These are phyloP conservation scores for Scaeva pyrastri DNA, from an alignment of 2,888 invertebrate genomes.

Conservation along the genomic window DNA sequence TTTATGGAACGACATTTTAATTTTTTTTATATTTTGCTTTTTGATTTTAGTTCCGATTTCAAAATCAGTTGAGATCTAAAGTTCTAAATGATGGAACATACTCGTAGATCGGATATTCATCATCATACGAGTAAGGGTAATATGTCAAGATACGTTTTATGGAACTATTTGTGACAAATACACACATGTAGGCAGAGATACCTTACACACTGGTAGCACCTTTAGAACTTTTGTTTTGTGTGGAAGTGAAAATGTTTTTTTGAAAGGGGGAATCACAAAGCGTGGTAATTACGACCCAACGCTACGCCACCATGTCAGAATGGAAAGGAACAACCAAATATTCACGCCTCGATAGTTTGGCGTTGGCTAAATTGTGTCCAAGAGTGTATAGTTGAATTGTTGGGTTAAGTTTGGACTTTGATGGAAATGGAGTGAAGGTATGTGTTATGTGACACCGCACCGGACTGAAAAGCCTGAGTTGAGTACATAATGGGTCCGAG, in stretches of 20 bases:
- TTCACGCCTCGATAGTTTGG: constrained; percentile 68
- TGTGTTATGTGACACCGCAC: constrained; percentile 71
- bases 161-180: too few relatives aligned
- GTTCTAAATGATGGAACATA: not conserved
- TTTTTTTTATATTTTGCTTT: too few relatives aligned
- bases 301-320: too few relatives aligned
- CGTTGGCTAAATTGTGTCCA: not conserved
- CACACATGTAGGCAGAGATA: too few relatives aligned
- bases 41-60: constrained; percentile 53
- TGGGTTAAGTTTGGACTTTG: not conserved
- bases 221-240: not conserved
- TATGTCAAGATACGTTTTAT: constrained; percentile 14
- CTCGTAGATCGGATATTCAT: constrained; percentile 64
- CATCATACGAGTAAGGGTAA: too few relatives aligned
- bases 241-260: not conserved
- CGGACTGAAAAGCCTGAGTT: too few relatives aligned
- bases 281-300: constrained; percentile 75
- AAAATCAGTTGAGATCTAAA: constrained; percentile 70
- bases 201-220: too few relatives aligned
- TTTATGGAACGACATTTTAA: constrained; percentile 45
- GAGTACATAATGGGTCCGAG: too few relatives aligned
- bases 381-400: too few relatives aligned
- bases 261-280: constrained; percentile 63
- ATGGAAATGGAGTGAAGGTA: constrained; percentile 32
- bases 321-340: constrained; percentile 67